Evolutionary conservation across 2,888 invertebrate species (phyloP), one percentile per base, ranked within the genome.

Genomic region (Catocala sponsa): DNA sequence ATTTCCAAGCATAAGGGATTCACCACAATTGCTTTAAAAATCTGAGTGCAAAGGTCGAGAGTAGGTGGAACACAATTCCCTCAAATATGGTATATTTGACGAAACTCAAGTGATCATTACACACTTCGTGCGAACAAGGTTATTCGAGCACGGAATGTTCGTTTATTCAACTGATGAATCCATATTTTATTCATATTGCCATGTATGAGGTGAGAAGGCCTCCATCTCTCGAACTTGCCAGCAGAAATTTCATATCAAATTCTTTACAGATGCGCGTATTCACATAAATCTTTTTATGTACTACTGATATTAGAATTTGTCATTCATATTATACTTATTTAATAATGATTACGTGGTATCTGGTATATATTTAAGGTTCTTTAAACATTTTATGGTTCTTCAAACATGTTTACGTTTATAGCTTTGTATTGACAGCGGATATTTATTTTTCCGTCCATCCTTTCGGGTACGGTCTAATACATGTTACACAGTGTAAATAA

Each of bases 151-250:
- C 78, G 78, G 82, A 85, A 83, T 85, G 80, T 88, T 85, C 87
- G 88, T 89, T 90, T 88, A 88, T 87, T 87, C 85, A 84, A 86
- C 90, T 91, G 91, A 91, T 91, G 89, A 91, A 87, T 86, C 84
- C 87, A 91, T 91, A 91, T 91, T 90, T 91, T 92, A 92, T 92
- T 91, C 91, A 91, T 90, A 86, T 82, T 82, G 79, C 83, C 80
- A 72, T 82, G 82, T 85, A 85, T 83, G 80, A 87, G 83, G 81
- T 83, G 80, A 76, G 78, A 71, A 73, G 73, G 71, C 78, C 74
- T 80, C 53, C 65, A 51, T 68, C 63, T 67, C 75, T 78, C 76
- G 79, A 74, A 79, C 72, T 73, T 79, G 79, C 63, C 54, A 59
- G 51, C 70, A 69, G 64, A 70, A 79, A 76, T 77, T 83, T 81